Base-by-base conservation (phyloP, 1,140 invertebrate species). In the Heterodera schachtii region DNA sequence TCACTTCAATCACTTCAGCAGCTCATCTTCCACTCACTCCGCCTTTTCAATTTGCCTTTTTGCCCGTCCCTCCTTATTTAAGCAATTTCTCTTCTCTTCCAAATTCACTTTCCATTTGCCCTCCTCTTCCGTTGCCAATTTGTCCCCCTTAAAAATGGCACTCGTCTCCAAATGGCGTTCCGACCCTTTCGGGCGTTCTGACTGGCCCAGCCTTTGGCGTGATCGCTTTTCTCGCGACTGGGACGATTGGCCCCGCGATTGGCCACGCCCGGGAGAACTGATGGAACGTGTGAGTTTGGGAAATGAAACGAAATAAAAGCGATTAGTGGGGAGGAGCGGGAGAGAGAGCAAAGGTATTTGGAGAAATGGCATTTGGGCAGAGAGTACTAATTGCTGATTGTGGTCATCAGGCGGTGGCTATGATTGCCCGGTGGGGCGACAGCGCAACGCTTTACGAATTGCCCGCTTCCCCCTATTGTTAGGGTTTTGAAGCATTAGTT, bases 231-330 rank as follows among this genome's bases (percentile, higher is more conserved):
- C 83, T 16, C 73, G 82, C 49, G 81, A 86, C 19, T 85, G 85
- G 86, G 78, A 89, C 31, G 87, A 88, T 74, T 88, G 87, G 87
- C 87, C 87, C 1, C 43, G 74, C n/a, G 87, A 90, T 66, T 88
- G 87, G 87, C 87, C 87, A 16, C 73, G 84, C n/a, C 87, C 87
- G 4, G 69, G 84, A 47, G 89, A 90, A 46, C 41, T 88, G 41
- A 74, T 90, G 67, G 69, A 79, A 64, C 78, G 88, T n/a, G 87
- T 88, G 70, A 83, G 87, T 84, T n/a, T 76, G 19, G 5, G 1
- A 60, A 60, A 60, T 19, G 19, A 60, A 60, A 60, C 57, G 16
- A 60, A 60, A 13, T 60, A 19, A 60, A 16, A 60, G 49, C 13
- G 49, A 52, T 52, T 8, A 5, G 49, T 52, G 49, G 49, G 49